Evolutionary conservation across 92 coral and sea anemone species (phyloP), one percentile per base, ranked within the genome.

Genomic region (Umimayanthus chanpuru): DNA sequence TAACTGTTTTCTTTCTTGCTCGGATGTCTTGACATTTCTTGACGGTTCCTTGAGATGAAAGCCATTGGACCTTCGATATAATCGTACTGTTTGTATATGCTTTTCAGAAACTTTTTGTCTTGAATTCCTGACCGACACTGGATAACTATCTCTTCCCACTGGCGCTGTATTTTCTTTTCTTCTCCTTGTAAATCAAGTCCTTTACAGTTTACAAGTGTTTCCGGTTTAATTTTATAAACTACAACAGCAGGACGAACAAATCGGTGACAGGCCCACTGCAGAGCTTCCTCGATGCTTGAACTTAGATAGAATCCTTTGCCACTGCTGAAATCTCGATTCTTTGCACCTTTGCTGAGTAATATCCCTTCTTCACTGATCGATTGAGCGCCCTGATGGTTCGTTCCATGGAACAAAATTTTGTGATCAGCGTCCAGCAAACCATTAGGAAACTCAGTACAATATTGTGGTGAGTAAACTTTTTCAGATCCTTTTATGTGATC

Each of bases 361-460:
- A 90, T 90, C 6, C 90, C 90, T 67, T 80, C 39, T 65, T 86
- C 78, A 21, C 26, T 66, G 28, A 90, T 79, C 9, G 80, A 61
- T 4, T 55, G 74, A 4, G 92, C 92, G 23, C 81, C 25, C 16
- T 72, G 39, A 32, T 90, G 92, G 68, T 90, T 84, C 4, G 92
- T 90, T 11, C 92, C 92, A 80, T 90, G 92, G 75, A 85, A 90
- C 41, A 80, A 80, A 55, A 86, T 18, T 70, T 36, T 32, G 36
- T 49, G 21, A 28, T 61, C 41, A 43, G 88, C 14, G 30, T 74
- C 73, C n/a, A n/a, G 9, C 70, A 83, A 40, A 20, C 30, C 71
- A 3, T 21, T 23, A 15, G 88, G 88, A 76, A 85, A 85, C 5
- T 30, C 70, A 18, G 30, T 32, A 16, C 41, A 81, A 28, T 55